These are phyloP conservation scores for Athetis lepigone DNA, from an alignment of 2,888 invertebrate species.

Conservation along the genomic window DNA sequence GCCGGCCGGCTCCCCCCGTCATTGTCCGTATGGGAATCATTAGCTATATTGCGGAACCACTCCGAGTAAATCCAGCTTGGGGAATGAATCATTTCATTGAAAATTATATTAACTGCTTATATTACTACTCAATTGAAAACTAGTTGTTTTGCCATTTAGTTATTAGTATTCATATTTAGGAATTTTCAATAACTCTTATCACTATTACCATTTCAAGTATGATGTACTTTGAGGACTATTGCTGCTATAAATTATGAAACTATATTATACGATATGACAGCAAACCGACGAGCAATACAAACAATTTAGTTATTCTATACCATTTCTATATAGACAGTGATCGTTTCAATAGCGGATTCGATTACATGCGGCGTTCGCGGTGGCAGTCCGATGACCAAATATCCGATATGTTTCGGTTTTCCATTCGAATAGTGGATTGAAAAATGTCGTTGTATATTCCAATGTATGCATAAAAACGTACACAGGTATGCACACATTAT, in stretches of 20 bases:
- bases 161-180: too few relatives aligned
- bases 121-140: not conserved
- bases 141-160: not conserved
- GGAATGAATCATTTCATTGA: slow-evolving; percentile 14
- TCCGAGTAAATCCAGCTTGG: slow-evolving; percentile 13
- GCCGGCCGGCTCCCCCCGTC: slow-evolving; percentile 28
- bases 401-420: slow-evolving; percentile 76
- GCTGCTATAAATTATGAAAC: slow-evolving; percentile 23
- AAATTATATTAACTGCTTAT: slow-evolving; percentile 5
- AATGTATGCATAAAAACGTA: slow-evolving; percentile 37
- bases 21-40: slow-evolving; percentile 51
- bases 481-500: slow-evolving; percentile 70
- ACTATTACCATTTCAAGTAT: slow-evolving; percentile 14
- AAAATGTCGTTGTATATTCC: slow-evolving; percentile 67
- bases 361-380: slow-evolving; percentile 80
- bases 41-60: slow-evolving; percentile 39
- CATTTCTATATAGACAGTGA: slow-evolving; percentile 65
- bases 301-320: slow-evolving; percentile 75
- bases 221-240: slow-evolving; percentile 1
- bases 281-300: slow-evolving; percentile 63
- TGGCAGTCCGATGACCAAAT: slow-evolving; percentile 77
- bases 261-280: slow-evolving; percentile 45
- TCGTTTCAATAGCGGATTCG: slow-evolving; percentile 78
- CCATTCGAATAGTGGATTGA: slow-evolving; percentile 73
- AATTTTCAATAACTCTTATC: not conserved